Evolutionary conservation across 2,797 vertebrate genomes (phyloP).

Genomic region (Myotis daubentonii): DNA sequence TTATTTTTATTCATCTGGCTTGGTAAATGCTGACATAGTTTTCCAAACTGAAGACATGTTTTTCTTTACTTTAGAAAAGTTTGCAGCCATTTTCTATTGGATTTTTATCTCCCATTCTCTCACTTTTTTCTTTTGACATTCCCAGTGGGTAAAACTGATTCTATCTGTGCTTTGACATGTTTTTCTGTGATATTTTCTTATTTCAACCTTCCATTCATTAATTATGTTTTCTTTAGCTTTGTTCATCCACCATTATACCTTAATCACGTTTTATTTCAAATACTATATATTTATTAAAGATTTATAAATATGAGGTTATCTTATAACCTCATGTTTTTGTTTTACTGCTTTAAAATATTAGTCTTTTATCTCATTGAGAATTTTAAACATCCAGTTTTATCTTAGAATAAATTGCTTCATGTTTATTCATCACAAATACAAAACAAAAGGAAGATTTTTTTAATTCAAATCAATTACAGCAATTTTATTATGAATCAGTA

Average conservation of each 20-base stretch:
- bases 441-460: background rate
- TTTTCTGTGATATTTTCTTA: background rate
- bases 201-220: too few species aligned
- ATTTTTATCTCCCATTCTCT: background rate
- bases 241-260: too few species aligned
- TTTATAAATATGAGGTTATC: background rate
- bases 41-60: background rate
- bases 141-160: background rate
- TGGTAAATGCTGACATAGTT: background rate
- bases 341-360: background rate
- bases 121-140: background rate
- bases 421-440: constrained; percentile 48
- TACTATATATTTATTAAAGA: background rate
- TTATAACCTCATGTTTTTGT: background rate
- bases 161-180: background rate
- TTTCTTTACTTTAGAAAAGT: background rate
- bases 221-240: background rate
- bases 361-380: background rate
- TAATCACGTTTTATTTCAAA: background rate
- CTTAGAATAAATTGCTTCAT: constrained; percentile 47
- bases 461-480: constrained; percentile 12
- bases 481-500: constrained; percentile 6
- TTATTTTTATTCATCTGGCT: background rate
- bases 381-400: background rate
- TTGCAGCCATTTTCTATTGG: background rate